Evolutionary conservation across 2,113 vertebrate species (phyloP), one percentile per base, ranked within the genome.

Genomic region (Ceyx margarethae): DNA sequence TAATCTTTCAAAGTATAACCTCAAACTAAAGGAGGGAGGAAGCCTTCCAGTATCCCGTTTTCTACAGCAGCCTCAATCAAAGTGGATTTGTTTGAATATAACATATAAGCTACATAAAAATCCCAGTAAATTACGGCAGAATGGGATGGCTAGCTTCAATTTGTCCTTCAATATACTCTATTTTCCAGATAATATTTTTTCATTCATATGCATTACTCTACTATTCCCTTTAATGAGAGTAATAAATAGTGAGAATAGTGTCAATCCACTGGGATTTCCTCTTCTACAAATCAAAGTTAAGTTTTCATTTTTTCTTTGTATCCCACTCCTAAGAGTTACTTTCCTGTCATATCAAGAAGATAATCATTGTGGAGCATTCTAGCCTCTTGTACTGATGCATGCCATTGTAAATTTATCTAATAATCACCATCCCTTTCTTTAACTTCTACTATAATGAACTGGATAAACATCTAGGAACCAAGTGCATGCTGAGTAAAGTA

Each of bases 381-480:
- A 78, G 28, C n/a, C 73, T 76, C 53, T 72, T 10, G 42, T n/a
- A 75, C 19, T 23, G 58, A 81, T 28, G 15, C 26, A 86, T 65
- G n/a, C 29, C 26, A 75, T 18, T 72, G 35, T 61, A 86, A 61
- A 83, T 85, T 72, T 60, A 73, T 54, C 85, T 77, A 84, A 90
- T 21, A 67, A 81, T 15, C 26, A 62, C n/a, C 31, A 95, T 48
- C 0, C 2, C n/a, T n/a, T 85, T 56, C 45, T 75, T 9, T 33
- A 88, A 79, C 57, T 74, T 88, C 60, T 56, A 56, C 35, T 66
- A 20, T 9, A 87, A 72, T 43, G 37, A 91, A 85, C 2, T 79
- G 74, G 62, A 50, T 81, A 81, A 95, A 81, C 40, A 71, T 57
- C 85, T 78, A 90, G 83, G 71, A 91, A 67, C 18, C 35, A 89